phyloP scores from a whole-genome alignment of 2,797 vertebrate genomes.

The Erithacus rubecula region DNA sequence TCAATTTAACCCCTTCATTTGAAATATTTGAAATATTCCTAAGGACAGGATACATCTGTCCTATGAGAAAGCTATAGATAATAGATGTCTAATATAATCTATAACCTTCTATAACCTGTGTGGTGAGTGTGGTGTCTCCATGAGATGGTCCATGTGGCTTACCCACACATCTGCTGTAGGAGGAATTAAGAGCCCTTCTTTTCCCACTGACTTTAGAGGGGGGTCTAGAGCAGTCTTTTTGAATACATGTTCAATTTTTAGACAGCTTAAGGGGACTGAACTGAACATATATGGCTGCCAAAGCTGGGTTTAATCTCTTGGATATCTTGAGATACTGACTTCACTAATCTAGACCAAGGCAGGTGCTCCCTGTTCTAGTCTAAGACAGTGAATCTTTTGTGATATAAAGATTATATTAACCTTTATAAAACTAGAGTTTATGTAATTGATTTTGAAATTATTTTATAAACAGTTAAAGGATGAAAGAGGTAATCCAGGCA shows the following conservation, averaged over 20 bases:
- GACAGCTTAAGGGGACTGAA: neutral
- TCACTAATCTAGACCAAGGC: neutral
- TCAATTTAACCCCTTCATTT: neutral
- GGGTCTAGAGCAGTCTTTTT: neutral
- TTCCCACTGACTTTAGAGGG: neutral
- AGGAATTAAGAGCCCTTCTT: neutral
- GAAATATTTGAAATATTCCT: constrained; percentile 4
- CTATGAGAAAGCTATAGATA: neutral
- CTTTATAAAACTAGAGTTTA: neutral
- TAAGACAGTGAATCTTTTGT: neutral
- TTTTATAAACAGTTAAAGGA: neutral
- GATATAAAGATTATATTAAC: neutral
- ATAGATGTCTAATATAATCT: neutral
- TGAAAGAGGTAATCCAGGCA: neutral
- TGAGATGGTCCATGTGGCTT: neutral
- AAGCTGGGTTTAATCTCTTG: neutral
- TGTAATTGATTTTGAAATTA: neutral
- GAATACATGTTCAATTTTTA: neutral
- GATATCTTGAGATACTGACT: neutral
- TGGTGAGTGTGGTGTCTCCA: neutral
- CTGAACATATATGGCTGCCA: neutral
- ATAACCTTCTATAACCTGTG: neutral
- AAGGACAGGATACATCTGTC: neutral
- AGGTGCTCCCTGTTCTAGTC: neutral
- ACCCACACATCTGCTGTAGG: neutral